phyloP scores from a whole-genome alignment of 2,113 vertebrate genomes.

The Malurus cyaneus region DNA sequence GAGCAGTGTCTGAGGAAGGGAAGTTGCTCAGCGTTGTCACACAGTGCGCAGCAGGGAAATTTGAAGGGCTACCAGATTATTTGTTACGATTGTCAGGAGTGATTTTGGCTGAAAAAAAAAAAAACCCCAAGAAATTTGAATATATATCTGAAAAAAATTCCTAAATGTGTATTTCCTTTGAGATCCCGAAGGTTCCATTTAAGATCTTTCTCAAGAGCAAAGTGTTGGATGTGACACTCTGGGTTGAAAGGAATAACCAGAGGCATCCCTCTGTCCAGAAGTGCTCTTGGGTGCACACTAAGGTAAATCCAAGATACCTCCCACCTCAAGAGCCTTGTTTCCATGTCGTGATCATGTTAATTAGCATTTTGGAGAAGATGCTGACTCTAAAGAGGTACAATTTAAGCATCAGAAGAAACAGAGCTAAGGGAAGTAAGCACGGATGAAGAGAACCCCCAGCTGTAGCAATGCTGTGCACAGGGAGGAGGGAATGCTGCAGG shows the following conservation, averaged over 20 bases:
- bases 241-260: background rate
- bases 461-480: fast-evolving
- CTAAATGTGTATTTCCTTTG: background rate
- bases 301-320: background rate
- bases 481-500: background rate
- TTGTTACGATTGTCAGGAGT: background rate
- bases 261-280: background rate
- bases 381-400: background rate
- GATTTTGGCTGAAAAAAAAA: background rate
- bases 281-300: background rate
- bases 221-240: background rate
- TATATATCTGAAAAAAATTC: background rate
- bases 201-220: background rate
- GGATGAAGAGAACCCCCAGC: background rate
- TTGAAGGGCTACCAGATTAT: background rate
- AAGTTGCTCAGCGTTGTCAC: background rate
- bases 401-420: background rate
- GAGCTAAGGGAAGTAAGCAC: background rate
- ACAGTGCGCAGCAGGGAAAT: background rate
- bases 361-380: background rate
- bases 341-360: background rate
- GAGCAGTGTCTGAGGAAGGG: background rate
- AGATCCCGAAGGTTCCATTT: background rate
- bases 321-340: background rate
- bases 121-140: background rate